These are phyloP conservation scores for Callyntrura sp. DNA, from an alignment of 2,888 invertebrate species.

Conservation along the genomic window DNA sequence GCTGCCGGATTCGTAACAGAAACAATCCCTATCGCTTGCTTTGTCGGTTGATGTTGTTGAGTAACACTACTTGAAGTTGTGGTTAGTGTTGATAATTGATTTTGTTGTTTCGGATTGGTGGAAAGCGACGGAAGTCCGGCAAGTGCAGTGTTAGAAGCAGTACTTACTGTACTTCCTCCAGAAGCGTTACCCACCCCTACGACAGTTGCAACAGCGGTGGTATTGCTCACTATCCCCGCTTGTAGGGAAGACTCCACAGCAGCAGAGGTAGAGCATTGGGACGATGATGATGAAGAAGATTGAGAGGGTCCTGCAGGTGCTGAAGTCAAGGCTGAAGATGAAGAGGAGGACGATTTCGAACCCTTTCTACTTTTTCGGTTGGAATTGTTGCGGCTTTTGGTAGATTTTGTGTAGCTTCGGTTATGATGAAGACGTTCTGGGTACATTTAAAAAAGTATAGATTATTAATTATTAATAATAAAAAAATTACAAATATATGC, in stretches of 20 bases:
- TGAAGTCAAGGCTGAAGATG: neutral
- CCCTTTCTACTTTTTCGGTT: slow-evolving; percentile 81
- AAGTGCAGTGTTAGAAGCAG: neutral
- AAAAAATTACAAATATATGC: slow-evolving; percentile 35
- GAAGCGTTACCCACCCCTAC: slow-evolving; percentile 20
- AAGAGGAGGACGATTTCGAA: slow-evolving; percentile 51
- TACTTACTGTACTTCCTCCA: slow-evolving; percentile 24
- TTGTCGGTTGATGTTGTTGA: slow-evolving; percentile 15
- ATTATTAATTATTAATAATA: too few relatives aligned
- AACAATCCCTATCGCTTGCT: slow-evolving; percentile 57
- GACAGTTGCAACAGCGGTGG: slow-evolving; percentile 7
- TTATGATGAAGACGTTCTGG: slow-evolving; percentile 83
- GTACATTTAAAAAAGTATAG: too few relatives aligned
- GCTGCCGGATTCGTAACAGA: slow-evolving; percentile 31
- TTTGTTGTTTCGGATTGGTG: slow-evolving; percentile 48
- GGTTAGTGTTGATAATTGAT: neutral
- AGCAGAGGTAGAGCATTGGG: slow-evolving; percentile 50
- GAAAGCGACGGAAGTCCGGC: slow-evolving; percentile 56
- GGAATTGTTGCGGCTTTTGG: slow-evolving; percentile 82
- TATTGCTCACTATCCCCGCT: neutral
- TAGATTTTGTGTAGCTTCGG: slow-evolving; percentile 83
- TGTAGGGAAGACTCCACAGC: slow-evolving; percentile 25
- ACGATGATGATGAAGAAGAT: slow-evolving; percentile 52
- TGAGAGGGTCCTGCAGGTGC: neutral
- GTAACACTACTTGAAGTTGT: neutral